Conservation (phyloP, 2,797 vertebrate species). For the Dendrocincla tyrannina region DNA sequence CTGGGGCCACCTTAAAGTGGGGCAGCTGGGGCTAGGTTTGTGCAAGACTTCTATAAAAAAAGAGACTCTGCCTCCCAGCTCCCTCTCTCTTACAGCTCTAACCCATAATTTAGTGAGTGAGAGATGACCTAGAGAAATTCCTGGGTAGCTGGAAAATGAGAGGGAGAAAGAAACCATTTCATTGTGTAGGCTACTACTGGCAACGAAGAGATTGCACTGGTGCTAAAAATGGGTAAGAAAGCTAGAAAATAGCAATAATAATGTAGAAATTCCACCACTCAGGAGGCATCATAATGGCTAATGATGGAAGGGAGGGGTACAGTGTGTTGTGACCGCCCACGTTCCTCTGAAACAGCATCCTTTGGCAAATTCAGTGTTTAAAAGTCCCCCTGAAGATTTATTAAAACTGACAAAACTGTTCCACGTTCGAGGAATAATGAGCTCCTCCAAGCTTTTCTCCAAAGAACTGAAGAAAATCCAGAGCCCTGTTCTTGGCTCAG, state of each 20-base stretch:
- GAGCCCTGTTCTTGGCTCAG: not conserved
- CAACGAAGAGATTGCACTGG: not conserved
- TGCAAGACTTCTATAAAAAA: not conserved
- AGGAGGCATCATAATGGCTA: not conserved
- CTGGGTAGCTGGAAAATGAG: not conserved
- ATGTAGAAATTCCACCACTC: not conserved
- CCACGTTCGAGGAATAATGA: slow-evolving; percentile 14
- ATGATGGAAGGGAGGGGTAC: not conserved
- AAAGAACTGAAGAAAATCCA: not conserved
- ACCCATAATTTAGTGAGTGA: not conserved
- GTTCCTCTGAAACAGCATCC: not conserved
- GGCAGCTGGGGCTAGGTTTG: slow-evolving; percentile 8
- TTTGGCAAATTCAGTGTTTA: not conserved
- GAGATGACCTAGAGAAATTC: slow-evolving; percentile 17
- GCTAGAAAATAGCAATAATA: not conserved
- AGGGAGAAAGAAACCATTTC: not conserved
- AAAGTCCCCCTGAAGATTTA: not conserved
- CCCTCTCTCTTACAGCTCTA: not conserved
- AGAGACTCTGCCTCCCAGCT: not conserved
- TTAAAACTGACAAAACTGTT: not conserved
- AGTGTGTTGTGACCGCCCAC: not conserved
- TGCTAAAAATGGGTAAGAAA: not conserved
- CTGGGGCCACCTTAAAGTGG: not conserved
- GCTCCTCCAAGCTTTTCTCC: not conserved
- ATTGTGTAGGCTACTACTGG: not conserved